Conservation (phyloP, 2,797 vertebrate genomes). For the Antennarius maculatus region DNA sequence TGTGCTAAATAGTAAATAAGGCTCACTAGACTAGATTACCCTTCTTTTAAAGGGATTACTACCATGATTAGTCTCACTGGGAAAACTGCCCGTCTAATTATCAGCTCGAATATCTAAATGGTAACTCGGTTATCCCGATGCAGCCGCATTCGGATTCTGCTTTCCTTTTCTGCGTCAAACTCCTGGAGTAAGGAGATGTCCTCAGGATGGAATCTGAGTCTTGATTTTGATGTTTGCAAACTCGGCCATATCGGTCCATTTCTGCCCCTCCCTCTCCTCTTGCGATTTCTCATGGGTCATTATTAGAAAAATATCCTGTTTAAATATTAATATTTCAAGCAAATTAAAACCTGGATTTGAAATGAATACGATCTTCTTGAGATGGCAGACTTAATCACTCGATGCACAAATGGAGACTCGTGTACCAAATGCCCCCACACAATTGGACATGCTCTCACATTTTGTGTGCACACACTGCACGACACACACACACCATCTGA, state of each 20-base stretch:
- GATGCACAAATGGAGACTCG: conserved; percentile 67
- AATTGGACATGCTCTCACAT: conserved; percentile 72
- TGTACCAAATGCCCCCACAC: conserved; percentile 74
- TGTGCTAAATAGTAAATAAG: conserved; percentile 71
- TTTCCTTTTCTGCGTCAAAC: conserved; percentile 44
- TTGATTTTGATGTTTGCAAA: conserved; percentile 66
- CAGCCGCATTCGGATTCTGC: conserved; percentile 41
- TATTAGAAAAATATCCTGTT: conserved; percentile 34
- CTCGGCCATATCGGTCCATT: conserved; percentile 51
- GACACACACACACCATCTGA: conserved; percentile 72
- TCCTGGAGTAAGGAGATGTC: conserved; percentile 36
- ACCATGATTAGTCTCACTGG: conserved; percentile 81
- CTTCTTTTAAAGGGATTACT: conserved; percentile 82
- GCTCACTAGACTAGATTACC: conserved; percentile 81
- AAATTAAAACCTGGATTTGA: conserved; percentile 48
- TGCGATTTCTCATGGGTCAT: conserved; percentile 18
- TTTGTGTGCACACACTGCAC: conserved; percentile 45
- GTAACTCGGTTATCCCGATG: conserved; percentile 33
- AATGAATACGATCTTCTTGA: conserved; percentile 57
- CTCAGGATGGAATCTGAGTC: conserved; percentile 48
- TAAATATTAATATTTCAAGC: conserved; percentile 43
- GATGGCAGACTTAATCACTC: conserved; percentile 51
- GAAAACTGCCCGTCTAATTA: conserved; percentile 81
- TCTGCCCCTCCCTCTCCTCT: conserved; percentile 27
- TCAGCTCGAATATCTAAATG: conserved; percentile 1